Evolutionary conservation across 2,888 invertebrate genomes (phyloP), one percentile per base, ranked within the genome.

Genomic region (Sipha maydis): DNA sequence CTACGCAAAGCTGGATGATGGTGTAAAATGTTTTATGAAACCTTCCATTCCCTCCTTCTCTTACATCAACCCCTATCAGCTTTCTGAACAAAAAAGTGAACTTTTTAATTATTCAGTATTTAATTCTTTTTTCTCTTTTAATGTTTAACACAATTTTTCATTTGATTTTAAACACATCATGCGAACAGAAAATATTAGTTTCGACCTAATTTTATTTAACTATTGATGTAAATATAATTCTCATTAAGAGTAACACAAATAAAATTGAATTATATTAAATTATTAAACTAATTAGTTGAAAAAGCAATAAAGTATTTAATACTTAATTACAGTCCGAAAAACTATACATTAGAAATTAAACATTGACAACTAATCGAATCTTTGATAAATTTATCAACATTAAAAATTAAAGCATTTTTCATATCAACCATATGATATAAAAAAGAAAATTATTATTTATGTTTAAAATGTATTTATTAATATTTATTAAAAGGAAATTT

Each of bases 21-120:
- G 85, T 78, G 85, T 78, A 85, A 78, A 85, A 85, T 85, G 77
- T 85, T 85, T 77, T 85, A 85, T 85, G 85, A 85, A 85, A 85
- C 78, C 78, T 85, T 85, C 78, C 67, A 4, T 48, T 67, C 67
- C 19, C 31, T 54, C 69, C n/a, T 48, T 34, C 34, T 34, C 19
- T 34, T 69, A 5, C n/a, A 2, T n/a, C n/a, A 48, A 69, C 85
- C 77, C 48, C 77, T 85, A 85, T 85, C 67, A 85, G 69, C 77
- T 77, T 78, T 85, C 78, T 69, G 69, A 85, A 78, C 77, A 69
- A 85, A 85, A 85, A 77, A 78, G 77, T 67, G 78, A 85, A 85
- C 78, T 85, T 85, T 85, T 85, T 85, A 85, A 85, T 85, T 85
- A 85, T 78, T 78, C 77, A 69, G 85, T 85, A 85, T n/a, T 69